A percentile compares a stretch with the other conserved stretches of the same genome.
Evolutionary conservation across 2,797 vertebrate genomes (phyloP).

Genomic region (Trachops cirrhosus): DNA sequence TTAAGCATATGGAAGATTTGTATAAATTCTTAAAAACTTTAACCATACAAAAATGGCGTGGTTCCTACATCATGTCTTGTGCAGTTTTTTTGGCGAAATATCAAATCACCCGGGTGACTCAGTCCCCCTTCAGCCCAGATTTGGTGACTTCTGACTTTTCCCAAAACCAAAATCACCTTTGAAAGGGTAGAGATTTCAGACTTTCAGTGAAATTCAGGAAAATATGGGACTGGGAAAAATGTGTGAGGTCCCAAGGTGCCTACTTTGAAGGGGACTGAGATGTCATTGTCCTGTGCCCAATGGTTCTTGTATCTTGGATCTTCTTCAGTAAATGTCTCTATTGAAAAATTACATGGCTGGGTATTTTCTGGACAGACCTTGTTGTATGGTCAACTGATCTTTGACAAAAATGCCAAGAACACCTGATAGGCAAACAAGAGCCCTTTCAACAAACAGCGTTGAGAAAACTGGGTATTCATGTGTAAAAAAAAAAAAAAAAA

Average conservation of each 20-base stretch:
- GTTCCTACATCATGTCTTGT: not conserved
- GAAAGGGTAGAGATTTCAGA: no score
- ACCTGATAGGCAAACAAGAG: not conserved
- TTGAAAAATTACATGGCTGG: no score
- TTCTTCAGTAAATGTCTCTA: no score
- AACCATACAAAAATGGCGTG: not conserved
- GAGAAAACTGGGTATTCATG: not conserved
- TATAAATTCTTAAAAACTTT: not conserved
- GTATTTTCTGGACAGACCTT: not conserved
- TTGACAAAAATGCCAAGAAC: no score
- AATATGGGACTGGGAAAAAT: no score
- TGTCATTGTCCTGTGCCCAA: not conserved
- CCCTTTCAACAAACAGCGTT: not conserved
- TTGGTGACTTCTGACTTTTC: not conserved
- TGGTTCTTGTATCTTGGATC: not conserved
- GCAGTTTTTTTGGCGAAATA: not conserved
- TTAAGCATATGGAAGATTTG: not conserved
- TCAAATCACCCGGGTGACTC: not conserved
- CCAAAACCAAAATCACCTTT: not conserved
- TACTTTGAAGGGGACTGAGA: not conserved
- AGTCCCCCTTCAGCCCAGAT: not conserved
- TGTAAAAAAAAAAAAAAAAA: no score
- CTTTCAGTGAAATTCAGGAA: not conserved
- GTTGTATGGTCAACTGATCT: not conserved
- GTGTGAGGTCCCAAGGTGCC: not conserved